Evolutionary conservation across 1,140 invertebrate species (phyloP), one percentile per base, ranked within the genome.

Genomic region (Bombus fervidus): DNA sequence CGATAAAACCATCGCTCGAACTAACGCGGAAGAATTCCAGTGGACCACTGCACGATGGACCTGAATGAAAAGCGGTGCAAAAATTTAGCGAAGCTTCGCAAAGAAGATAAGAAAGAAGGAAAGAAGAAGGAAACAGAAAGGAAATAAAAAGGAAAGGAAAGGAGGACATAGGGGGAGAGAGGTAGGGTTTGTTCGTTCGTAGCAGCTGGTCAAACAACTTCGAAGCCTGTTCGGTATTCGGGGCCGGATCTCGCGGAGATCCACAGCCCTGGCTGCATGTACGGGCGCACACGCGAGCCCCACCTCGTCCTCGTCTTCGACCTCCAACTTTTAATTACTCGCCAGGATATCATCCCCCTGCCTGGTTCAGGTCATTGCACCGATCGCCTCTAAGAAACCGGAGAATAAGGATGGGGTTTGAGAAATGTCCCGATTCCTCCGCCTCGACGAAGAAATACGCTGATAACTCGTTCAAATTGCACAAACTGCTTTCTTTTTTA

Each of bases 201-300:
- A 81, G 86, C 90, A 90, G 90, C 89, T 91, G 89, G 90, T 91
- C 87, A 91, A 91, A 91, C 89, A 91, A 91, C 90, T 90, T 84
- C 64, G 82, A 85, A 91, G 90, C 87, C 87, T 90, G 90, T 90
- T 91, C 87, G 89, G 77, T 73, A 88, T 84, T 91, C 86, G 86
- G 39, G 77, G 72, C 73, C 72, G 83, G 76, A 81, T 85, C 86
- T 79, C 57, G 31, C 12, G 68, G 77, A 39, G 59, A 81, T 64
- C 64, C 47, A 15, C 62, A 68, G 62, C 37, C 37, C 22, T 12
- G 57, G 28, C 4, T 34, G 41, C 59, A 62, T 37, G 37, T 47
- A 68, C 34, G 68, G 13, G 34, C 22, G 25, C 34, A 76, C 37
- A 59, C 53, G 53, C 34, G 75, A 47, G 59, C 47, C 80, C 88